These are phyloP conservation scores for Okamejei kenojei DNA, from an alignment of 2,797 vertebrate species.

Conservation along the genomic window DNA sequence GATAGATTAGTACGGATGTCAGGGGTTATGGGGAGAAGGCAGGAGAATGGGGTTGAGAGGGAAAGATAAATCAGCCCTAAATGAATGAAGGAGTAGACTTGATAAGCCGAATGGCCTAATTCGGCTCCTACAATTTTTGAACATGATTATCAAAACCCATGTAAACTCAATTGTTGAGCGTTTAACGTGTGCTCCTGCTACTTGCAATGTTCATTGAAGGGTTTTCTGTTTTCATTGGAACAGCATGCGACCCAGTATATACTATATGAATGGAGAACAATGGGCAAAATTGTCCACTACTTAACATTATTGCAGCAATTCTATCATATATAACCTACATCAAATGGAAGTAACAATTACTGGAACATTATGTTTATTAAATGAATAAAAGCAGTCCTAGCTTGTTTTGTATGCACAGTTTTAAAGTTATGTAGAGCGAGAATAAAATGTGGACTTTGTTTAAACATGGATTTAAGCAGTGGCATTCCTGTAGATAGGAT, in stretches of 20 bases:
- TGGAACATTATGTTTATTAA: not conserved
- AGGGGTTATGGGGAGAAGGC: too few species aligned
- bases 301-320: not conserved
- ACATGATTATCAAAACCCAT: not conserved
- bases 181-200: not conserved
- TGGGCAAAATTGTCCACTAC: not conserved
- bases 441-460: not conserved
- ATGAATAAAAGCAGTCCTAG: not conserved
- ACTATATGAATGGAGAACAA: not conserved
- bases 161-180: not conserved
- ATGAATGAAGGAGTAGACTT: too few species aligned
- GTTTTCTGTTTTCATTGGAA: not conserved
- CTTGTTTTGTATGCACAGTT: not conserved
- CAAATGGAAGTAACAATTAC: not conserved
- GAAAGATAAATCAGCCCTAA: too few species aligned
- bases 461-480: not conserved
- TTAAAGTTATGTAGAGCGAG: not conserved
- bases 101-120: too few species aligned
- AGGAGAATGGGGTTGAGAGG: too few species aligned
- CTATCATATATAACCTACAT: not conserved
- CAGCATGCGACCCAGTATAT: not conserved
- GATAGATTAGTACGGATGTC: too few species aligned
- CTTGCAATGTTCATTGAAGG: not conserved
- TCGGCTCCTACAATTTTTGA: too few species aligned
- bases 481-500: not conserved